phyloP scores from a whole-genome alignment of 1,140 invertebrate genomes.

The Fopius arisanus region DNA sequence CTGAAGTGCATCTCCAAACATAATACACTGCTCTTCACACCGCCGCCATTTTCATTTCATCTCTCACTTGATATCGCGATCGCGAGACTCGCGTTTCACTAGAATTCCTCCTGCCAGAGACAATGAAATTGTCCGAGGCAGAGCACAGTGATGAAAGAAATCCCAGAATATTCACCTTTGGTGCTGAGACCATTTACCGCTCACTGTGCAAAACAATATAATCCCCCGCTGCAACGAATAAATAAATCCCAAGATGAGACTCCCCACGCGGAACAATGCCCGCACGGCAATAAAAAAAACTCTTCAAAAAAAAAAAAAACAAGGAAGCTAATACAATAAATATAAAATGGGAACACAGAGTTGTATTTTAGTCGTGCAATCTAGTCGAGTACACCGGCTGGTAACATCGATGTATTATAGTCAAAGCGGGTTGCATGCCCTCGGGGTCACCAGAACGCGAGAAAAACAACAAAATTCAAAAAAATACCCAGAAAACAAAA shows the following conservation, averaged over 20 bases:
- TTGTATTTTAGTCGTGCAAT: slow-evolving; percentile 11
- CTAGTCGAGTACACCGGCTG: slow-evolving; percentile 21
- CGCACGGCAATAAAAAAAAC: no score
- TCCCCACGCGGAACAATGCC: no score
- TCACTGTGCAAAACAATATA: no score
- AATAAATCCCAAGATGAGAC: background rate
- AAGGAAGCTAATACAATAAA: background rate
- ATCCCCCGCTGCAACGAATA: background rate
- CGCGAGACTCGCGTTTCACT: no score
- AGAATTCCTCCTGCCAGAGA: no score
- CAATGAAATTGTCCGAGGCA: no score
- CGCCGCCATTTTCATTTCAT: no score
- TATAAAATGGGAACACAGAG: background rate
- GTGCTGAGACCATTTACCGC: no score
- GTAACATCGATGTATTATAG: slow-evolving; percentile 15
- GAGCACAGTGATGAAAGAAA: no score
- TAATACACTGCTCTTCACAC: background rate
- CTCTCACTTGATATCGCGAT: no score
- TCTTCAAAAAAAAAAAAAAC: background rate
- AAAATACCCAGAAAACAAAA: background rate
- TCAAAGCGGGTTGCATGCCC: background rate
- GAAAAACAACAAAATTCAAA: background rate
- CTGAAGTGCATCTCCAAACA: background rate
- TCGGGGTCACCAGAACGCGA: background rate
- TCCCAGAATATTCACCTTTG: no score